Percentiles rank a stretch among this genome's conserved stretches.
Conservation (phyloP, 1,140 invertebrate genomes). For the Diorhabda elongata region DNA sequence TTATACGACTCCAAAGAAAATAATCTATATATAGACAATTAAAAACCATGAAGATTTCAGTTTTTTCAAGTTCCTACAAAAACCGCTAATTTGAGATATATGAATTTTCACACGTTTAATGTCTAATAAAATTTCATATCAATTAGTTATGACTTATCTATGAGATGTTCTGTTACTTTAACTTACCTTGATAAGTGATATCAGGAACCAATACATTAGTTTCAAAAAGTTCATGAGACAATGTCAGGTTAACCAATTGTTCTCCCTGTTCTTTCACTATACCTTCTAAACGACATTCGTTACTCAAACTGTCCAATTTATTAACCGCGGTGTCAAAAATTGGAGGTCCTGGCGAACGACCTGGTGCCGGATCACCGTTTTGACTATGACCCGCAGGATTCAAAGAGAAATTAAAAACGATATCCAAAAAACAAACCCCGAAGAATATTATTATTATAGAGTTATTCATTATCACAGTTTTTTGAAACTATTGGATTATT, state of each 20-base stretch:
- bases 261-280: constrained; percentile 6
- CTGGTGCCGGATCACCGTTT: constrained; percentile 43
- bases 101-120: too few species aligned
- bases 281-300: constrained; percentile 10
- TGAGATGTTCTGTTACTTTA: too few species aligned
- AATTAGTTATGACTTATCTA: too few species aligned
- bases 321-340: background rate
- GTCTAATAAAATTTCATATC: too few species aligned
- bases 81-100: too few species aligned
- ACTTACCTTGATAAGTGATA: constrained; percentile 33
- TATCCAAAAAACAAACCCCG: constrained; percentile 2
- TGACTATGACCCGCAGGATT: constrained; percentile 16
- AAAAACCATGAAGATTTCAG: too few species aligned
- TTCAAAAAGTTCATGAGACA: constrained; percentile 28
- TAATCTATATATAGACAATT: too few species aligned
- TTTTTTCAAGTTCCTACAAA: too few species aligned
- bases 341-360: constrained; percentile 44
- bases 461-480: constrained; percentile 17
- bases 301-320: background rate
- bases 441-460: constrained; percentile 5
- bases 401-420: constrained; percentile 20
- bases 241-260: constrained; percentile 15
- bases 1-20: too few species aligned
- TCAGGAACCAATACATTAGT: constrained; percentile 26
- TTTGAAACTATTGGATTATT: background rate